Conservation (phyloP, 2,888 invertebrate genomes). For the Aspidapion aeneum region DNA sequence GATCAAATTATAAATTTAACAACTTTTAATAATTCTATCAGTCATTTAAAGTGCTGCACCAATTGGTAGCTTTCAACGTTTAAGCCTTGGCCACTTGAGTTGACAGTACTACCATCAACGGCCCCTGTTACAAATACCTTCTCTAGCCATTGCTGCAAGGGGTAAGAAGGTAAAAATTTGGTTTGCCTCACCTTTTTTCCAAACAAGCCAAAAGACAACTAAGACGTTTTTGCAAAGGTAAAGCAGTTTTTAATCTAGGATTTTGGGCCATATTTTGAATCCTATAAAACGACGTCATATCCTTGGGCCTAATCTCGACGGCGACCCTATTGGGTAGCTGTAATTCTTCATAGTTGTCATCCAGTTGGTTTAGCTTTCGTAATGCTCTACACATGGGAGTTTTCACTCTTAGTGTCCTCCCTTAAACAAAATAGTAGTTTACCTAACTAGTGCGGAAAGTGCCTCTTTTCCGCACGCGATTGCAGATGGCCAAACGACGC, state of each 20-base stretch:
- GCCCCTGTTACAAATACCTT: too few relatives aligned
- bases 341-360: conserved; percentile 70
- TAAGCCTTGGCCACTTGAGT: too few relatives aligned
- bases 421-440: conserved; percentile 12
- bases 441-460: too few relatives aligned
- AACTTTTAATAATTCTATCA: too few relatives aligned
- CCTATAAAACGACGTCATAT: conserved; percentile 75
- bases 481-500: too few relatives aligned
- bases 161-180: too few relatives aligned
- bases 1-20: too few relatives aligned
- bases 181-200: conserved; percentile 47
- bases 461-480: too few relatives aligned
- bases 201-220: conserved; percentile 68
- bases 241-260: conserved; percentile 72
- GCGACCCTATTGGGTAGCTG: conserved; percentile 75
- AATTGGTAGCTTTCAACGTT: too few relatives aligned
- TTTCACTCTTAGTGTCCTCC: conserved; percentile 79
- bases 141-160: too few relatives aligned
- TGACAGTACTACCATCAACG: too few relatives aligned
- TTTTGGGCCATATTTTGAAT: conserved; percentile 88
- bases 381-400: conserved; percentile 92
- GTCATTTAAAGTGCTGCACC: too few relatives aligned
- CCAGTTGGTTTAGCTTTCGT: conserved; percentile 80
- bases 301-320: conserved; percentile 72
- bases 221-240: conserved; percentile 73